Base-by-base conservation (phyloP, 37 sponge, comb jelly and placozoan species). In the Bolinopsis microptera region DNA sequence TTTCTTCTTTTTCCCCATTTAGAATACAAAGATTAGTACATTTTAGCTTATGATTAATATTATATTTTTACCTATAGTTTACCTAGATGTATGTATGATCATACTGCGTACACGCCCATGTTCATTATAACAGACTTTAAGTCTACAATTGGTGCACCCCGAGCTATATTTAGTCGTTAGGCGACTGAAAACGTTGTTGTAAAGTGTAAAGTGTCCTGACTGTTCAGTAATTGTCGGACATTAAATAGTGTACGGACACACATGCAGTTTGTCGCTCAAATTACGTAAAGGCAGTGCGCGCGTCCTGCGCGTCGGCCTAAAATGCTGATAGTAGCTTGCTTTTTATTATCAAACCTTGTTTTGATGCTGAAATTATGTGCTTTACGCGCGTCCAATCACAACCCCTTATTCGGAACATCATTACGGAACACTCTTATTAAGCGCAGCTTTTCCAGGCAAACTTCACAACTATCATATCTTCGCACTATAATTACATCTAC, bases 401-500 rank as follows among this genome's bases (percentile, higher is more conserved):
- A 16, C 9, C 21, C 21, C 16, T 31, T 32, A 77, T 77, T 34
- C 35, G 35, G 37, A 5, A 48, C 61, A 77, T 32, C 22, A 32
- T 77, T 77, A 77, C 36, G 80, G 74, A 28, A 70, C 30, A 70
- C 28, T 3, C 2, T 70, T n/a, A 70, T 70, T 70, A 70, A 70
- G 21, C 13, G 61, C 61, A 48, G 13, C 61, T 48, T 48, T 5
- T 48, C 5, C 61, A 13, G 13, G 61, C 61, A 48, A 48, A 48
- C 61, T 48, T 48, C 61, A 48, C 61, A 48, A 13, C 36, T 38
- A 13, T 38, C 40, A 33, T 83, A 33, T 83, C 33, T 34, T 83
- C 92, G 16, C 33, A 83, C 25, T 76, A 76, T 76, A 33, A 9
- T 38, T 95, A 92, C 92, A 96, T 95, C 95, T 93, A 96, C 95